These are phyloP conservation scores for Callinectes sapidus DNA, from an alignment of 2,888 invertebrate species.

Conservation along the genomic window DNA sequence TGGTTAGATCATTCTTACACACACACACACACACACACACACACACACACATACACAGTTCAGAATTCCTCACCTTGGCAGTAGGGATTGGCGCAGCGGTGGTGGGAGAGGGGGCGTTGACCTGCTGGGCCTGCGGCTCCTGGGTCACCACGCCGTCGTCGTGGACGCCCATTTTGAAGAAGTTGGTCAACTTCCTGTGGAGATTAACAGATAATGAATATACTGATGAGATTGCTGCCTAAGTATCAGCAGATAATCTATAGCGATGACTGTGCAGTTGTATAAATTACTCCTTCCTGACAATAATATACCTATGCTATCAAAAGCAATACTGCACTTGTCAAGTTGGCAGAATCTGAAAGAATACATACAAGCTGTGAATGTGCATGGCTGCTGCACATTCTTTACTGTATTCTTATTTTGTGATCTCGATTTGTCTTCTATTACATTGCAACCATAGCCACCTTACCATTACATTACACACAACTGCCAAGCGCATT, in stretches of 20 bases:
- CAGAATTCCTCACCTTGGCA: background rate
- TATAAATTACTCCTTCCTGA: background rate
- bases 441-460: background rate
- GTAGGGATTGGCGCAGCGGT: background rate
- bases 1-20: too few species aligned
- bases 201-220: background rate
- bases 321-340: background rate
- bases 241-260: background rate
- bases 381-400: background rate
- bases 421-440: background rate
- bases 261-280: background rate
- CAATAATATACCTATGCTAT: background rate
- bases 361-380: background rate
- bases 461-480: background rate
- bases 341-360: background rate
- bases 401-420: background rate
- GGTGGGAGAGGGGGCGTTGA: constrained; percentile 23
- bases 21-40: too few species aligned
- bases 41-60: too few species aligned
- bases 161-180: constrained; percentile 68
- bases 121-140: constrained; percentile 51
- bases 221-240: background rate
- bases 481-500: background rate
- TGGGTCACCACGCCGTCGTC: constrained; percentile 66
- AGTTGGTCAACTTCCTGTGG: constrained; percentile 65